Conservation (phyloP, 2,888 invertebrate species). For the Disparrhopalites patrizii region DNA sequence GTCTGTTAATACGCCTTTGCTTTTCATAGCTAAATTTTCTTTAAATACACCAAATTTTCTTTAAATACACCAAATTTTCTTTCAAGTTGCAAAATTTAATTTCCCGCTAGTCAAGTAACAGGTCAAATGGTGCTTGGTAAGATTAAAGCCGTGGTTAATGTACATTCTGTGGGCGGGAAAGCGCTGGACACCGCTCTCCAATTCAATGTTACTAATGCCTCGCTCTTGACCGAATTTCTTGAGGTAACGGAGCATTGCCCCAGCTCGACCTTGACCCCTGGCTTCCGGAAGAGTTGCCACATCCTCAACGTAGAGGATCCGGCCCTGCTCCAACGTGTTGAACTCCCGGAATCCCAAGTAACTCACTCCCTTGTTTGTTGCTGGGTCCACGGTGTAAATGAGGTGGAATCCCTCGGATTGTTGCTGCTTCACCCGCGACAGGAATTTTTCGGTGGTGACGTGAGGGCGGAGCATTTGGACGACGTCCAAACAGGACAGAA, state of each 20-base stretch:
- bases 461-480: conserved; percentile 34
- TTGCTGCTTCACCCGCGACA: conserved; percentile 10
- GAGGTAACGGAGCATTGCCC: conserved; percentile 32
- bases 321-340: conserved; percentile 33
- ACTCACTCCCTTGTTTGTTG: conserved; percentile 18
- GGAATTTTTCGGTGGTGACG: conserved; percentile 29
- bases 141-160: conserved; percentile 37
- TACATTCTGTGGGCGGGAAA: conserved; percentile 41
- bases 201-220: conserved; percentile 28
- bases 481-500: conserved; percentile 28
- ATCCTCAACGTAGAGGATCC: conserved; percentile 40
- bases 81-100: too few species aligned
- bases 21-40: too few species aligned
- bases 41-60: too few species aligned
- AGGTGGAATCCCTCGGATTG: conserved; percentile 33
- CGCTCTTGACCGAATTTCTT: conserved; percentile 32
- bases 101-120: too few species aligned
- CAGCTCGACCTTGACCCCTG: conserved; percentile 34
- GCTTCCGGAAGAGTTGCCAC: conserved; percentile 24
- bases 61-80: too few species aligned
- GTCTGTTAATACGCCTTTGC: too few species aligned
- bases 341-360: conserved; percentile 32
- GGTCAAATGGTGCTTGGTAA: conserved; percentile 40
- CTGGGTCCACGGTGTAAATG: conserved; percentile 33
- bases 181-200: conserved; percentile 38